phyloP scores from a whole-genome alignment of 2,113 vertebrate species.

The Vanacampus margaritifer region DNA sequence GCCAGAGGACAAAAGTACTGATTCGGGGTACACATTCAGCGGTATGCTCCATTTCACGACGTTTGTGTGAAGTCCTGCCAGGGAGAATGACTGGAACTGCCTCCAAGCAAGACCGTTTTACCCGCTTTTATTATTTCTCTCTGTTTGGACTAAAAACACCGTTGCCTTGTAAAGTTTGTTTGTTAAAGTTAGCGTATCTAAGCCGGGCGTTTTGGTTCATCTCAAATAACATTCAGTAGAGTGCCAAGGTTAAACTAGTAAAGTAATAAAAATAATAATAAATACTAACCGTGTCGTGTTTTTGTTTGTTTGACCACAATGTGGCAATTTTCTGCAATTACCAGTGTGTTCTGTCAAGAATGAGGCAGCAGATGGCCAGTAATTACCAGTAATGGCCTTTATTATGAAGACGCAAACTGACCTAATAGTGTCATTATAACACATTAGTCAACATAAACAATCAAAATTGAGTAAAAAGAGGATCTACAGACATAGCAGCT shows the following conservation, averaged over 20 bases:
- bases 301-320: neutral
- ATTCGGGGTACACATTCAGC: constrained; percentile 22
- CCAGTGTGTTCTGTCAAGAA: neutral
- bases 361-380: neutral
- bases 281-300: neutral
- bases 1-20: constrained; percentile 32
- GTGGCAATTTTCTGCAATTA: neutral
- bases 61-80: constrained; percentile 35
- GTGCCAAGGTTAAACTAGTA: neutral
- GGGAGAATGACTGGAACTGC: neutral
- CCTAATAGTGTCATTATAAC: too few species aligned
- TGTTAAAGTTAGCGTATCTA: neutral
- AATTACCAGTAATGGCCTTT: neutral
- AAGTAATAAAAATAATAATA: neutral
- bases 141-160: neutral
- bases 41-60: constrained; percentile 9
- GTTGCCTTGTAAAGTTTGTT: neutral
- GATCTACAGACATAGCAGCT: too few species aligned
- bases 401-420: too few species aligned
- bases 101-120: neutral
- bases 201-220: neutral
- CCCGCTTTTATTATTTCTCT: neutral
- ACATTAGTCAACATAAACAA: too few species aligned
- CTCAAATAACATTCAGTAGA: neutral
- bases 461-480: too few species aligned